These are phyloP conservation scores for Gastrophryne carolinensis DNA, from an alignment of 2,797 vertebrate species.

Conservation along the genomic window DNA sequence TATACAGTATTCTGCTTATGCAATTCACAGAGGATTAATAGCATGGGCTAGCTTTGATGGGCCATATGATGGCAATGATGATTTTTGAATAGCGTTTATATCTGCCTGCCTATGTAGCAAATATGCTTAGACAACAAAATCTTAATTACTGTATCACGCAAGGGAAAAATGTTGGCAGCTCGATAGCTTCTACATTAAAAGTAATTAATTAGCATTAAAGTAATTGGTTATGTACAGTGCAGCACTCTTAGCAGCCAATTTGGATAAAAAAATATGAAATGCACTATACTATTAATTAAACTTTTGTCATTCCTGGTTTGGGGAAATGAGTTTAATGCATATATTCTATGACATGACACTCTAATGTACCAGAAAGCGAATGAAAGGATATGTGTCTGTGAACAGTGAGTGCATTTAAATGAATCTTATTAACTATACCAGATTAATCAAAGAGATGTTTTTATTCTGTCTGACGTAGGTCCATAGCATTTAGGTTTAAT, in stretches of 20 bases:
- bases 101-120: background rate
- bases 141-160: background rate
- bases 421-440: conserved; percentile 82
- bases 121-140: background rate
- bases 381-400: conserved; percentile 75
- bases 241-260: conserved; percentile 71
- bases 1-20: too few relatives aligned
- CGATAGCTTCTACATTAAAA: conserved; percentile 41
- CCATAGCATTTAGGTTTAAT: conserved; percentile 84
- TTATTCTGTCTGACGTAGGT: conserved; percentile 80
- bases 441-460: conserved; percentile 80
- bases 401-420: conserved; percentile 79
- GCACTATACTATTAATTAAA: conserved; percentile 80
- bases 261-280: conserved; percentile 76
- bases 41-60: too few relatives aligned
- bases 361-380: conserved; percentile 70
- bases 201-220: conserved; percentile 70
- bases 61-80: too few relatives aligned
- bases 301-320: conserved; percentile 79
- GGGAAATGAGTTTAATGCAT: conserved; percentile 79
- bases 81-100: too few relatives aligned
- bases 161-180: conserved; percentile 7
- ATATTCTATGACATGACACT: conserved; percentile 76
- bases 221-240: conserved; percentile 62
- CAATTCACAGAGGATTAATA: background rate